Conservation (phyloP, 2,888 invertebrate genomes). For the Pollenia griseotomentosa region DNA sequence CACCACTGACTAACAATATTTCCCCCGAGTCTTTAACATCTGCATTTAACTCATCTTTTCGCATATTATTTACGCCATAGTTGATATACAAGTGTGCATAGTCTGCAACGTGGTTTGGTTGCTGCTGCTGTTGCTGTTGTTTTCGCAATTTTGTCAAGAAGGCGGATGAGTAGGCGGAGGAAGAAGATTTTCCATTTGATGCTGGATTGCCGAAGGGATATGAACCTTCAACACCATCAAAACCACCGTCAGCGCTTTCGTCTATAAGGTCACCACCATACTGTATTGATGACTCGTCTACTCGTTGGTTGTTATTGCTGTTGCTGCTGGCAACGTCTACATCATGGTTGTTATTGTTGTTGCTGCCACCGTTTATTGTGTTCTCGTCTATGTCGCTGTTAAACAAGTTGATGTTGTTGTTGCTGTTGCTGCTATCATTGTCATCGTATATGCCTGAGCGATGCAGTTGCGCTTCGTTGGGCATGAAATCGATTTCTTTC, state of each 20-base stretch:
- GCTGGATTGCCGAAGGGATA: constrained; percentile 82
- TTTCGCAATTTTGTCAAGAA: constrained; percentile 60
- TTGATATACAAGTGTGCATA: constrained; percentile 77
- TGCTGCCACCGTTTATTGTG: constrained; percentile 50
- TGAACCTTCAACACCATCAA: constrained; percentile 82
- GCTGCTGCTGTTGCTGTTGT: constrained; percentile 57
- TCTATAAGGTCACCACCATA: constrained; percentile 84
- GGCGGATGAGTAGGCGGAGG: constrained; percentile 65
- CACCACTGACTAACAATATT: constrained; percentile 43
- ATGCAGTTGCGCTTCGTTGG: constrained; percentile 77
- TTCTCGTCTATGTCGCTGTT: constrained; percentile 58
- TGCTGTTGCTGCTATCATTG: constrained; percentile 74
- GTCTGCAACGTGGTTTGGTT: constrained; percentile 75
- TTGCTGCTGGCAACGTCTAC: constrained; percentile 47
- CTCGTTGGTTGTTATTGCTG: constrained; percentile 74
- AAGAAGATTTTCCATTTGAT: constrained; percentile 29
- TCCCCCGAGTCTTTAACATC: constrained; percentile 76
- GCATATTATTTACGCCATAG: constrained; percentile 81
- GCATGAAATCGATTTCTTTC: constrained; percentile 84
- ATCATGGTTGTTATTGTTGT: constrained; percentile 47
- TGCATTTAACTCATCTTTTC: constrained; percentile 81
- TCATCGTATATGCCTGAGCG: constrained; percentile 74
- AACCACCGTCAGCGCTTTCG: constrained; percentile 79
- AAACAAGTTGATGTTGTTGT: constrained; percentile 75
- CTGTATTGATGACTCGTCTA: constrained; percentile 82